Conservation (phyloP, 1,140 invertebrate genomes). For the Adelges cooleyi region DNA sequence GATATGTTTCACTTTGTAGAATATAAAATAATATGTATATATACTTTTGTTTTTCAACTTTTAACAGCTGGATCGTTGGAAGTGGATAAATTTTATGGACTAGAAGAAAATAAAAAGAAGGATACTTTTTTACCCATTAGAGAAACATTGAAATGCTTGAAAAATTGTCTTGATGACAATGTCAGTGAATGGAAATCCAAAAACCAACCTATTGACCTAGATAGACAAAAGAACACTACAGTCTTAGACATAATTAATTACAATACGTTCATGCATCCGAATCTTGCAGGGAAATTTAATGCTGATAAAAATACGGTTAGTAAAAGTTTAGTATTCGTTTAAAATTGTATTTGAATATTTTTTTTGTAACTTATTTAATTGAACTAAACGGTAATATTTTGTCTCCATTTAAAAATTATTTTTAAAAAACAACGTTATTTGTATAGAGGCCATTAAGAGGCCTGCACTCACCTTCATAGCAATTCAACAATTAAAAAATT, state of each 20-base stretch:
- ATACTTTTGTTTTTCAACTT: too few relatives aligned
- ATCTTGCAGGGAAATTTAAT: not conserved
- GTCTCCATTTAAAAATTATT: too few relatives aligned
- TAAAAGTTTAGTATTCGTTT: too few relatives aligned
- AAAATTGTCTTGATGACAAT: conserved; percentile 2
- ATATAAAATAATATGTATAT: too few relatives aligned
- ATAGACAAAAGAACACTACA: conserved; percentile 16
- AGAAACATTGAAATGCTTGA: conserved; percentile 15
- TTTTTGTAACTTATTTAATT: too few relatives aligned
- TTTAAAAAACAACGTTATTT: too few relatives aligned
- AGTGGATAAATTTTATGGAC: not conserved
- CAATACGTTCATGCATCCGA: not conserved
- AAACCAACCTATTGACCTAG: conserved; percentile 9
- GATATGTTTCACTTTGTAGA: too few relatives aligned
- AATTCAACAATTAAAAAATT: too few relatives aligned
- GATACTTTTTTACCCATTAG: conserved; percentile 10
- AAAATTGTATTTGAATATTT: too few relatives aligned
- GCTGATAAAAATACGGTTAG: not conserved
- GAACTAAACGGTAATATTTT: too few relatives aligned
- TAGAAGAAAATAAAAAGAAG: not conserved
- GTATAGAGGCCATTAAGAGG: too few relatives aligned
- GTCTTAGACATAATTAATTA: conserved; percentile 20
- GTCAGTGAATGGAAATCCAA: not conserved
- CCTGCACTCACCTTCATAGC: too few relatives aligned
- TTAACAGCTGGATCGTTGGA: conserved; percentile 31